Base-by-base conservation (phyloP, 2,113 vertebrate species). In the Scortum barcoo region DNA sequence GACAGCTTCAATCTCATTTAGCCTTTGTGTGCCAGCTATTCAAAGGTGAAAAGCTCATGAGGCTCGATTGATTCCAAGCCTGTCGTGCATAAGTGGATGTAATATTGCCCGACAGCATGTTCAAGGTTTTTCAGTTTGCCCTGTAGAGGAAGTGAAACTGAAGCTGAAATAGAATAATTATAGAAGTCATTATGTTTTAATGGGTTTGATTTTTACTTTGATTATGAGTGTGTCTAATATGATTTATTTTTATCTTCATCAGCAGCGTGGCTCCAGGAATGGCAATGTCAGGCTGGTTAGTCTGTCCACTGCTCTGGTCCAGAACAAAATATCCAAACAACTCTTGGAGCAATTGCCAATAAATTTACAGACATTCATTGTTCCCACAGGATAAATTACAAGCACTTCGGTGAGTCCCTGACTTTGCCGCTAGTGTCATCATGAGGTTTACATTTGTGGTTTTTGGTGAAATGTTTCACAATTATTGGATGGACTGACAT, bases 41-140 rank as follows among this genome's bases (percentile, higher is more conserved):
- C 54, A 20, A 86, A 83, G 62, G 80, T 22, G 44, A 46, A 46
- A 50, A 73, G 79, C 71, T 83, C 73, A 61, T 46, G 40, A 78
- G n/a, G 76, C 70, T 30, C 72, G 46, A 72, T 36, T 74, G 68
- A 61, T n/a, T 74, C 48, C 14, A 11, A 54, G 62, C 53, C 48
- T 66, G 69, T 28, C 71, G 53, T 6, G 57, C 80, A 66, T 72
- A 50, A 16, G 3, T 14, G 53, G 3, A 0, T 69, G 51, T 33
- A 53, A 8, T 36, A 14, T 13, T 46, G 38, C 24, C 44, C 46
- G 36, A 28, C 57, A 58, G 53, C 13, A 16, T 46, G 13, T 57
- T 63, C 1, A 8, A 56, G 65, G 48, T 67, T 57, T 24, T 6
- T 17, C 30, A 50, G 72, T 67, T 24, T 46, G 46, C 20, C 44